phyloP scores from a whole-genome alignment of 2,113 vertebrate species.

The Hipposideros armiger region DNA sequence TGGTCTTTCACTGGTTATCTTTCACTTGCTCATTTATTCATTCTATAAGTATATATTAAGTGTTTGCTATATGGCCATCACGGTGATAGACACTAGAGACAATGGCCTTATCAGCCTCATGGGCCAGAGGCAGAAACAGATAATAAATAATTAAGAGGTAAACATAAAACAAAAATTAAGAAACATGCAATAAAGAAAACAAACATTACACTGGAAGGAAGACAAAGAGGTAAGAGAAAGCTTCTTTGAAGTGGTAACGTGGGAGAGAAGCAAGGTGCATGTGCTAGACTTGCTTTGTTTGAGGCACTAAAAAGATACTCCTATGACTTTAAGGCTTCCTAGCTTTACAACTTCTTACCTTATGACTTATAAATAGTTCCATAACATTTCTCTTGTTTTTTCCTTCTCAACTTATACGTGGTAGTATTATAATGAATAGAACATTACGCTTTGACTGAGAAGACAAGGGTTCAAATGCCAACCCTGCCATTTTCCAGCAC shows the following conservation, averaged over 20 bases:
- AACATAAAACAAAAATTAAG: constrained; percentile 19
- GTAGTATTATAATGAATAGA: neutral
- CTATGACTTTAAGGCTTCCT: neutral
- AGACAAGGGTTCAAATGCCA: neutral
- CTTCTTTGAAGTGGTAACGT: neutral
- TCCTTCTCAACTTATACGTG: neutral
- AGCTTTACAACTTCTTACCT: neutral
- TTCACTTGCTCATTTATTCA: neutral
- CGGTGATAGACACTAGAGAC: neutral
- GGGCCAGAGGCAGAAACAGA: neutral
- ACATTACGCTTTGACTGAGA: neutral
- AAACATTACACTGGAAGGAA: constrained; percentile 11
- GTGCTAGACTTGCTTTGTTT: neutral
- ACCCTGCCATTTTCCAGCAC: neutral
- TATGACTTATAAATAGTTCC: constrained; percentile 17
- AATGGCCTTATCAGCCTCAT: neutral
- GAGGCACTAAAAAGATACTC: neutral
- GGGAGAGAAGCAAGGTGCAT: neutral
- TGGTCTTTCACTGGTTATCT: neutral
- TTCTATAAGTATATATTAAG: neutral
- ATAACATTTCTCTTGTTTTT: neutral
- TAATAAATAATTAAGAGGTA: neutral
- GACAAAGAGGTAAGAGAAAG: neutral
- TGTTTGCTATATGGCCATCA: neutral
- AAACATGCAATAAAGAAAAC: neutral